Evolutionary conservation across 2,888 invertebrate genomes (phyloP).

Genomic region (Liopterus haemorrhoidalis): DNA sequence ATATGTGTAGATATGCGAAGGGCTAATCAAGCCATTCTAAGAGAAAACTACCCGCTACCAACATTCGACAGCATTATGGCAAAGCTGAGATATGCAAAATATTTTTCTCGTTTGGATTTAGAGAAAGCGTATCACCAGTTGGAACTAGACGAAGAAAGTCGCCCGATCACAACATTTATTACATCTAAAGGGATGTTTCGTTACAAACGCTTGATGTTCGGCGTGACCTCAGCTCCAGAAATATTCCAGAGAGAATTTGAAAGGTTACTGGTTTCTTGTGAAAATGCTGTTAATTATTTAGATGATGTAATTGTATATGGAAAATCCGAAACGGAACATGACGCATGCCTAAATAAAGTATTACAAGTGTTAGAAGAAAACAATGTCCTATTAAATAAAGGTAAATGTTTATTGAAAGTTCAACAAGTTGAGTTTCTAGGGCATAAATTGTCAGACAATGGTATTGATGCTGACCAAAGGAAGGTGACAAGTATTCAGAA

Average conservation of each 20-base stretch:
- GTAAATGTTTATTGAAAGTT: slow-evolving; percentile 30
- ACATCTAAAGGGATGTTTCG: slow-evolving; percentile 32
- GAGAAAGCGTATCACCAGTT: slow-evolving; percentile 35
- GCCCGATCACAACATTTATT: too few relatives aligned
- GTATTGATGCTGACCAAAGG: slow-evolving; percentile 1
- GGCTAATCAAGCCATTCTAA: slow-evolving; percentile 37
- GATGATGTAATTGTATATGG: slow-evolving; percentile 37
- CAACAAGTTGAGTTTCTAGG: slow-evolving; percentile 32
- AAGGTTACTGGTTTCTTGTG: slow-evolving; percentile 33
- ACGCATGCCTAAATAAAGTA: slow-evolving; percentile 31
- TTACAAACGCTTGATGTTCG: slow-evolving; percentile 40
- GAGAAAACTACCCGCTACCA: slow-evolving; percentile 33
- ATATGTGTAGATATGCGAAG: slow-evolving; percentile 40
- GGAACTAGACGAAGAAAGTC: too few relatives aligned
- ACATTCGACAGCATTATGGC: slow-evolving; percentile 32
- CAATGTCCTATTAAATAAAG: slow-evolving; percentile 34
- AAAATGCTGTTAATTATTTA: slow-evolving; percentile 34
- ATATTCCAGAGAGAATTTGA: slow-evolving; percentile 35
- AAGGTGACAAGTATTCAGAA: not conserved
- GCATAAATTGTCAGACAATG: slow-evolving; percentile 23
- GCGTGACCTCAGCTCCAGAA: slow-evolving; percentile 37
- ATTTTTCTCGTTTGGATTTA: slow-evolving; percentile 30
- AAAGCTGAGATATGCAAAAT: slow-evolving; percentile 26
- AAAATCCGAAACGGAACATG: slow-evolving; percentile 32
- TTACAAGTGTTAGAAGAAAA: slow-evolving; percentile 29